Percentiles rank a stretch among this genome's conserved stretches.
Conservation (phyloP, 1,140 invertebrate genomes). For the Sitodiplosis mosellana region DNA sequence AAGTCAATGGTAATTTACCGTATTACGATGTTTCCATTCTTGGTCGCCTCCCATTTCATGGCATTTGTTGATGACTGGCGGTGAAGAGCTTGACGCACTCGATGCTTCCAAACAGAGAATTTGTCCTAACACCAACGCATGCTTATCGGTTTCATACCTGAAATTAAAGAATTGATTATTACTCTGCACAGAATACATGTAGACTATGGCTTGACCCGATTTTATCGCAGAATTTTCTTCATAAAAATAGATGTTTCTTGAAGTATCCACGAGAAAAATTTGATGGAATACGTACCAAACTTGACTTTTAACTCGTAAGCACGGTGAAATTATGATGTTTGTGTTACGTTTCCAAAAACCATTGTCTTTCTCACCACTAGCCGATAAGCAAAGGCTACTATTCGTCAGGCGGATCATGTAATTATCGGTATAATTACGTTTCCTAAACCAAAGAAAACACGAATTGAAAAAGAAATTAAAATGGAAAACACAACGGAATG, state of each 20-base stretch:
- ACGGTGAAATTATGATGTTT: slow-evolving; percentile 45
- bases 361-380: slow-evolving; percentile 55
- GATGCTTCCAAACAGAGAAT: slow-evolving; percentile 68
- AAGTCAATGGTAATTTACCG: slow-evolving; percentile 28
- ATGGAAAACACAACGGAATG: neutral
- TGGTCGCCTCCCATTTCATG: slow-evolving; percentile 80
- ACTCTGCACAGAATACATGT: neutral
- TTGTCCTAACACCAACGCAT: slow-evolving; percentile 68
- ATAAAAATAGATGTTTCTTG: too few species aligned
- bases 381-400: slow-evolving; percentile 41
- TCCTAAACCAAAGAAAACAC: slow-evolving; percentile 22
- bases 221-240: neutral
- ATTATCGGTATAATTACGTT: slow-evolving; percentile 52
- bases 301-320: slow-evolving; percentile 47
- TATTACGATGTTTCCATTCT: slow-evolving; percentile 63
- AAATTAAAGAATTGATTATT: too few species aligned
- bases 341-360: slow-evolving; percentile 51
- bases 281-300: slow-evolving; percentile 12
- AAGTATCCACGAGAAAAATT: too few species aligned
- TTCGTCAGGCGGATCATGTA: slow-evolving; percentile 54
- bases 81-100: slow-evolving; percentile 24
- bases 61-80: slow-evolving; percentile 68
- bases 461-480: neutral
- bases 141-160: slow-evolving; percentile 72
- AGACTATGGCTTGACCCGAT: neutral